A percentile compares a stretch with the other conserved stretches of the same genome.
phyloP scores from a whole-genome alignment of 2,797 vertebrate genomes.

The Oreochromis mossambicus region DNA sequence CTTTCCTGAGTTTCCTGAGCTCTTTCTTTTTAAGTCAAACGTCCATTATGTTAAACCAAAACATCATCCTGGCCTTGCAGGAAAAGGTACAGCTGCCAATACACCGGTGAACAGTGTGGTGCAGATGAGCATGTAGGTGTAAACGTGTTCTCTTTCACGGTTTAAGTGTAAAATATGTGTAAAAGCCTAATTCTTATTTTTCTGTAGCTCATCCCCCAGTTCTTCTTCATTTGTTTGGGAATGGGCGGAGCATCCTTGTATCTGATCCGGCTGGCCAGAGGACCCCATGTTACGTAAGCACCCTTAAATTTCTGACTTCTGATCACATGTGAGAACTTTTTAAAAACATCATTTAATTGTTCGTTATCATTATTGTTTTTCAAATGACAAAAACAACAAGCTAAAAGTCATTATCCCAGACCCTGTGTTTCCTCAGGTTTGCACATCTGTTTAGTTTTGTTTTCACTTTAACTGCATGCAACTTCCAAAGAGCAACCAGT shows the following conservation, averaged over 20 bases:
- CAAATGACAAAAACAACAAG: not conserved
- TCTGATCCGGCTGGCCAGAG: conserved; percentile 83
- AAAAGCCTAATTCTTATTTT: not conserved
- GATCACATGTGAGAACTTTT: not conserved
- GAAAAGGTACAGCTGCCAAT: not conserved
- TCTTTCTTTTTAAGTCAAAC: not conserved
- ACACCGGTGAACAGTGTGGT: not conserved
- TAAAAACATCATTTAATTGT: not conserved
- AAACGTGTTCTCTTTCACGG: not conserved
- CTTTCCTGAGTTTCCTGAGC: not conserved
- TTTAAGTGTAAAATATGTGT: not conserved
- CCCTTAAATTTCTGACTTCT: not conserved
- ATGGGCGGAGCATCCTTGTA: conserved; percentile 84
- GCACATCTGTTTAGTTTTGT: not conserved
- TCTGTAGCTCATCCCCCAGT: conserved; percentile 87
- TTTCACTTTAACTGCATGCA: not conserved
- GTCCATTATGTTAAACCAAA: not conserved
- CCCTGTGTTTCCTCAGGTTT: not conserved
- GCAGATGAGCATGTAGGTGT: rapidly evolving
- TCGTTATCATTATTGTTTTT: not conserved
- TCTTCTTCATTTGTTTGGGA: conserved; percentile 88
- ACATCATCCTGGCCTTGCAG: not conserved
- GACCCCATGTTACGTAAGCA: conserved; percentile 86
- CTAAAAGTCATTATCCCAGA: not conserved
- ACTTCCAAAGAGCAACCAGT: not conserved